Conservation (phyloP, 2,113 vertebrate genomes). For the Phaethornis superciliosus region DNA sequence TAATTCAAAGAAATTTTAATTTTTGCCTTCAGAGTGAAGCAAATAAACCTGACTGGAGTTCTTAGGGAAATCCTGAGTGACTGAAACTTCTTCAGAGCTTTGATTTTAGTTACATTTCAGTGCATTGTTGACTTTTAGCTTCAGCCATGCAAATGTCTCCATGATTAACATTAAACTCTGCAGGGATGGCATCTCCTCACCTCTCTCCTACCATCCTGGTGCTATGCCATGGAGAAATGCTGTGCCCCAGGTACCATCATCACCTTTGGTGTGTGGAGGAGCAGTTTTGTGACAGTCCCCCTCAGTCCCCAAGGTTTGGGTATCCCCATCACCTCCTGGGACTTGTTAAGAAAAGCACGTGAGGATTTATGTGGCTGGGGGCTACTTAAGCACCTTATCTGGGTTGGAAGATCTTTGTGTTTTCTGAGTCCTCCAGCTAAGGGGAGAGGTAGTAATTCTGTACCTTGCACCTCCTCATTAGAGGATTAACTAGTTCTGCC, state of each 20-base stretch:
- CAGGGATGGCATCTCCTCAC: neutral
- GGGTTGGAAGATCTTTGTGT: neutral
- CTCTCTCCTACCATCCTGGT: neutral
- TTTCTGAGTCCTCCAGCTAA: neutral
- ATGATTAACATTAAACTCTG: neutral
- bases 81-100: neutral
- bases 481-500: neutral
- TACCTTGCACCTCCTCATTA: neutral
- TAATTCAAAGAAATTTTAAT: neutral
- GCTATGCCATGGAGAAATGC: neutral
- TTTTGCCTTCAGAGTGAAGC: neutral
- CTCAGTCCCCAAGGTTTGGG: accelerated
- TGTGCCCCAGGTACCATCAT: neutral
- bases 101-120: neutral
- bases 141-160: neutral
- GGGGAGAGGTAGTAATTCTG: neutral
- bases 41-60: neutral
- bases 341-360: neutral
- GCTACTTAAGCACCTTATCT: neutral
- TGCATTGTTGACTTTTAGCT: neutral
- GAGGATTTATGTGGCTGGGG: neutral
- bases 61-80: neutral
- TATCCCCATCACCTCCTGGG: accelerated
- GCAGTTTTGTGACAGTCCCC: neutral
- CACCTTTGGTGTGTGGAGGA: neutral